Evolutionary conservation across 2,113 vertebrate species (phyloP).

Genomic region (Albula glossodonta): DNA sequence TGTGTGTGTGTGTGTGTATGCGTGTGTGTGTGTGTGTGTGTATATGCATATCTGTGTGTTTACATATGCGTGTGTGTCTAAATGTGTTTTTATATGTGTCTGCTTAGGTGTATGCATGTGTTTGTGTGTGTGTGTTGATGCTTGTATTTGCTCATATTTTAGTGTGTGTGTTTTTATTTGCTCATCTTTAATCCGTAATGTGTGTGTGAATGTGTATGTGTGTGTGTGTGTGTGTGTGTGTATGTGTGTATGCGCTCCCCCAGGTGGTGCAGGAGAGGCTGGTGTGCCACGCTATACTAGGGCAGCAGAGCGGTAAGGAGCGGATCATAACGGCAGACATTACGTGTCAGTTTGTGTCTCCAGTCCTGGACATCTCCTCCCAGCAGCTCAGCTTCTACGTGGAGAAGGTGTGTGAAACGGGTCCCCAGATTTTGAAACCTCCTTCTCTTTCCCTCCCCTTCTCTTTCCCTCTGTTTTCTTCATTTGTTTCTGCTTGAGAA

Average conservation of each 20-base stretch:
- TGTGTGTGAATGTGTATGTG: not conserved
- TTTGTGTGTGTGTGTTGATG: not conserved
- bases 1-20: not conserved
- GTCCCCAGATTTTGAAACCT: too few relatives aligned
- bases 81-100: not conserved
- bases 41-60: not conserved
- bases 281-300: slow-evolving; percentile 72
- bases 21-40: slow-evolving; percentile 7
- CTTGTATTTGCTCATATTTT: not conserved
- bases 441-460: not conserved
- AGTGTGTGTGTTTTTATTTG: not conserved
- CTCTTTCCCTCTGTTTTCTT: not conserved
- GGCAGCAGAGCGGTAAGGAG: slow-evolving; percentile 49
- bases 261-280: slow-evolving; percentile 78
- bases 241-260: not conserved
- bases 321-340: slow-evolving; percentile 72
- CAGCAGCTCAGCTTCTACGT: slow-evolving; percentile 71
- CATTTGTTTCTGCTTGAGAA: not conserved
- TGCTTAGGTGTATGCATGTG: not conserved
- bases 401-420: slow-evolving; percentile 71
- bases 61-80: not conserved
- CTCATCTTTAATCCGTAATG: not conserved
- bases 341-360: slow-evolving; percentile 77
- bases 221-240: not conserved
- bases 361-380: slow-evolving; percentile 71